phyloP scores from a whole-genome alignment of 92 coral and sea anemone species.

The Siderastrea radians region DNA sequence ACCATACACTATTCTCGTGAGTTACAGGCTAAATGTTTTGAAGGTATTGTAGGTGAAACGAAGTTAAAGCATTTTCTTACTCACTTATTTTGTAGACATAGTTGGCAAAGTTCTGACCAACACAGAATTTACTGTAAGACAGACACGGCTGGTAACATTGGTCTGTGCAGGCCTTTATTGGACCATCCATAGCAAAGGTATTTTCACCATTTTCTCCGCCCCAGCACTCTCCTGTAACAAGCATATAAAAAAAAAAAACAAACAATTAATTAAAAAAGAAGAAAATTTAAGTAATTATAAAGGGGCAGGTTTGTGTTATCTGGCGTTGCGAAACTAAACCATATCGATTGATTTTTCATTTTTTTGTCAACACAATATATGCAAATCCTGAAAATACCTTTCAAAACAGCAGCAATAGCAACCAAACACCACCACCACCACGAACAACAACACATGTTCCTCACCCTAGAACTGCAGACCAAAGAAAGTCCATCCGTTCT shows the following conservation, averaged over 20 bases:
- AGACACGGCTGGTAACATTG: conserved; percentile 63
- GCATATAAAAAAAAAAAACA: not conserved
- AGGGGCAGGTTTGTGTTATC: too few species aligned
- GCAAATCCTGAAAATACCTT: not conserved
- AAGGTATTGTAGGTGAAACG: not conserved
- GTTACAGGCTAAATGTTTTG: not conserved
- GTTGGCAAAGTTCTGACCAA: conserved; percentile 67
- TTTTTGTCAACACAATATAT: too few species aligned
- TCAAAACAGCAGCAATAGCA: not conserved
- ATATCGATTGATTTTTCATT: too few species aligned
- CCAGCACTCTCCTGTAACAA: conserved; percentile 83
- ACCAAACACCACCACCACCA: not conserved
- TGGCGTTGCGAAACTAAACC: too few species aligned
- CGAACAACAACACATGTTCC: conserved; percentile 1
- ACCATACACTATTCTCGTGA: not conserved
- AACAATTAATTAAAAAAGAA: not conserved
- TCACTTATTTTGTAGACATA: conserved; percentile 53
- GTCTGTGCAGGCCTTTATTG: conserved; percentile 51
- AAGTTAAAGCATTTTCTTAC: not conserved
- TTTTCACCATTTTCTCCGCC: conserved; percentile 46
- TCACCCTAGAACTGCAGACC: conserved; percentile 79
- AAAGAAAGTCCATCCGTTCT: conserved; percentile 41
- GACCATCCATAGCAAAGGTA: conserved; percentile 46
- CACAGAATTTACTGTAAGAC: conserved; percentile 53
- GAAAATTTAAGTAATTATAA: not conserved